Conservation (phyloP, 2,888 invertebrate species). For the Morpho deidamia region DNA sequence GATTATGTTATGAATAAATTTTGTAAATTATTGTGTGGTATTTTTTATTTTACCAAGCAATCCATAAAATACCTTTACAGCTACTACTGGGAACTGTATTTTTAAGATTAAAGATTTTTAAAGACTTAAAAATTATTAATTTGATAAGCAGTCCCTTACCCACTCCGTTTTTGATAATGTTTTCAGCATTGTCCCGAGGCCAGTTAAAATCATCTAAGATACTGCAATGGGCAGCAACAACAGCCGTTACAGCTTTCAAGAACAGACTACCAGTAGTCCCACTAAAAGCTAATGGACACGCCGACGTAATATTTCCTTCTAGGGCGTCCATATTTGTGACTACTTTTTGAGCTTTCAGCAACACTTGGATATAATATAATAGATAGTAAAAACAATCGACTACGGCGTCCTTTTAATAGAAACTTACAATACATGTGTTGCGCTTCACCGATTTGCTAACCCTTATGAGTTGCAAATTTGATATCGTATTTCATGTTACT, state of each 20-base stretch:
- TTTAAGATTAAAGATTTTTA: too few relatives aligned
- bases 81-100: too few relatives aligned
- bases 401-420: not conserved
- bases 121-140: too few relatives aligned
- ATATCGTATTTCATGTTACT: not conserved
- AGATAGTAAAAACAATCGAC: not conserved
- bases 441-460: not conserved
- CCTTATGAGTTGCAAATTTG: not conserved
- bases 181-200: conserved; percentile 60
- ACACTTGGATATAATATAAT: too few relatives aligned
- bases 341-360: too few relatives aligned
- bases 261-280: conserved; percentile 59
- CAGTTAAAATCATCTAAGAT: conserved; percentile 62
- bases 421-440: not conserved
- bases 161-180: conserved; percentile 29
- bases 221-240: conserved; percentile 77
- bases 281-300: conserved; percentile 43
- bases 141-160: conserved; percentile 25
- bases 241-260: conserved; percentile 72
- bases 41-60: too few relatives aligned
- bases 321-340: conserved; percentile 30
- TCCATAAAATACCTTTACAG: too few relatives aligned
- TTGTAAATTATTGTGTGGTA: not conserved
- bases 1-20: not conserved
- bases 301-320: conserved; percentile 28